Evolutionary conservation across 1,140 invertebrate genomes (phyloP).

Genomic region (Ctenoplectra terminalis): DNA sequence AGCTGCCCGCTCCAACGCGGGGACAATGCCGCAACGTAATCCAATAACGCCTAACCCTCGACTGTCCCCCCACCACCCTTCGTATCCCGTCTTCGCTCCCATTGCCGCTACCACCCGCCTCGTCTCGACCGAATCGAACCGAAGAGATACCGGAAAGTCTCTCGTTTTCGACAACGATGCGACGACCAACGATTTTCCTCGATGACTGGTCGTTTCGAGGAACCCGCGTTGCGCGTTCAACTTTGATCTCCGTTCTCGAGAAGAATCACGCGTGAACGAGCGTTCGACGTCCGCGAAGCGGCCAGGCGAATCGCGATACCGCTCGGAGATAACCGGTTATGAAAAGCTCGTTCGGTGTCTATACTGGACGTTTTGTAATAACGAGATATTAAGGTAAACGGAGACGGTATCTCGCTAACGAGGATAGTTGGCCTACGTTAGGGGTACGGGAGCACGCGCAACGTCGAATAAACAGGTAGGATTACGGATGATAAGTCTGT

Average conservation of each 20-base stretch:
- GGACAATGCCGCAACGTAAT: conserved; percentile 73
- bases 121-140: conserved; percentile 12
- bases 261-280: too few species aligned
- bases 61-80: too few species aligned
- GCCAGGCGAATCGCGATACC: conserved; percentile 1
- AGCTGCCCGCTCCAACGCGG: conserved; percentile 55
- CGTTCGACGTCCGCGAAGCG: too few species aligned
- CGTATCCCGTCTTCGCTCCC: too few species aligned
- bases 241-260: too few species aligned
- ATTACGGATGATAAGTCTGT: conserved; percentile 54
- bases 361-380: conserved; percentile 28
- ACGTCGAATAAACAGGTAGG: conserved; percentile 38
- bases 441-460: conserved; percentile 39
- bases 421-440: conserved; percentile 24
- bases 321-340: conserved; percentile 41
- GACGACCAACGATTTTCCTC: conserved; percentile 7
- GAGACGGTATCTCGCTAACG: conserved; percentile 20
- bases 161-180: background rate
- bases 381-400: conserved; percentile 39
- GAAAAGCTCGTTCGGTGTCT: conserved; percentile 3
- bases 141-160: conserved; percentile 26
- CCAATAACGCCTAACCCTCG: conserved; percentile 70
- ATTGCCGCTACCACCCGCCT: conserved; percentile 31
- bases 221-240: too few species aligned
- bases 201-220: background rate